Evolutionary conservation across 1,140 invertebrate species (phyloP), one percentile per base, ranked within the genome.

Genomic region (Myzus persicae): DNA sequence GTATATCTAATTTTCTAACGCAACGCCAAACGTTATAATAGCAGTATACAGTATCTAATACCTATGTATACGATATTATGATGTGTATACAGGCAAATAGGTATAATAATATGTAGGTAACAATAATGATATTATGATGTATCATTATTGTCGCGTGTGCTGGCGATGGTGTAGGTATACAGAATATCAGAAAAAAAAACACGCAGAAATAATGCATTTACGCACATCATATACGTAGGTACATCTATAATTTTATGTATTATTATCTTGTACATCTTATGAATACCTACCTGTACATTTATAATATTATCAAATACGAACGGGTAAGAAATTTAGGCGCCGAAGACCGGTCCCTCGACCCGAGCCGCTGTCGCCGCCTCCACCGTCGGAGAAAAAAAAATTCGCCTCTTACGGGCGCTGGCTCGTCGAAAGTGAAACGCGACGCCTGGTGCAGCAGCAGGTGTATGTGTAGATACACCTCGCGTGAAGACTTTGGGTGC

Each of bases 381-480:
- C 89, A 38, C 46, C 48, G 48, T 38, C 2, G 59, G 59, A 59
- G 54, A 67, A n/a, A 67, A 46, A 87, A 90, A 89, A 59, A 90
- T 90, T 90, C 18, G 38, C 89, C 89, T 59, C 51, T 67, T 67
- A 31, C 38, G 11, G 42, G 42, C 42, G 26, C 18, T 36, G 26
- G 6, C 85, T 87, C 87, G 87, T 67, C 89, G 89, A 90, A 90
- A 90, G 89, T 90, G 89, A 90, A 90, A 90, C 26, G 89, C 51
- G 11, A n/a, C 26, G n/a, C n/a, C n/a, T 46, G 42, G 9, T n/a
- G 85, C 44, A 31, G 44, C 44, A 85, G 11, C 42, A 26, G 40
- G 40, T 44, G 40, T 31, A 81, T n/a, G 36, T 46, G 22, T 87
- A 48, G 31, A 36, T n/a, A n/a, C 42, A 87, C 42, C 14, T 85